phyloP scores from a whole-genome alignment of 1,140 invertebrate genomes.

The Hormaphis cornu region DNA sequence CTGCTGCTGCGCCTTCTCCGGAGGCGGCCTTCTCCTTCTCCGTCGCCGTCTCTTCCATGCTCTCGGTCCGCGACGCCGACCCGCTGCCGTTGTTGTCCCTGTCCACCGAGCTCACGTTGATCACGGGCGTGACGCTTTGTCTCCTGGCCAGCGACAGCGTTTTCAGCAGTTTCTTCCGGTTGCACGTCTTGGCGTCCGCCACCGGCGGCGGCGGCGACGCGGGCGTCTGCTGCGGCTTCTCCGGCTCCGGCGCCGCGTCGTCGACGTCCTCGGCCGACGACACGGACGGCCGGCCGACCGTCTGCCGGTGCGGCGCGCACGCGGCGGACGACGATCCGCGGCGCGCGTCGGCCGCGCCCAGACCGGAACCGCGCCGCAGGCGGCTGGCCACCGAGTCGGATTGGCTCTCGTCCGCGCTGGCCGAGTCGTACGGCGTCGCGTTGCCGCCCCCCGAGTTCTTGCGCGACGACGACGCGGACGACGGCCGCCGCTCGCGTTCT shows the following conservation, averaged over 20 bases:
- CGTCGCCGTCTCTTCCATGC: conserved; percentile 33
- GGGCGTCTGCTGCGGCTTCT: conserved; percentile 36
- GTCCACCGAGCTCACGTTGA: conserved; percentile 59
- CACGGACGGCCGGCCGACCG: conserved; percentile 32
- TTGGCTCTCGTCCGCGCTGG: conserved; percentile 56
- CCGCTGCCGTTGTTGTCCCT: conserved; percentile 46
- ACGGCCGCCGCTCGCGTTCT: conserved; percentile 32
- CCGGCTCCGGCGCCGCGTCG: conserved; percentile 35
- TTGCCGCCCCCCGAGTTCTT: conserved; percentile 52
- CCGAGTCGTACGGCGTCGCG: conserved; percentile 51
- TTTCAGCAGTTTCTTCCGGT: conserved; percentile 6
- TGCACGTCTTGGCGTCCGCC: neutral
- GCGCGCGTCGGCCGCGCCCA: conserved; percentile 3
- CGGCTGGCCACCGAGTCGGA: conserved; percentile 44
- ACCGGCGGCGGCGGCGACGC: conserved; percentile 24
- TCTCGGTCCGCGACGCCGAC: conserved; percentile 35
- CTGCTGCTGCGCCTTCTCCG: conserved; percentile 35
- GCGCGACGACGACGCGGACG: conserved; percentile 36
- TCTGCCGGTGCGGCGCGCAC: conserved; percentile 19
- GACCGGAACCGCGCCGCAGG: conserved; percentile 40
- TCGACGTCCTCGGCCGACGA: conserved; percentile 36
- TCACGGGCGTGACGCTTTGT: conserved; percentile 49
- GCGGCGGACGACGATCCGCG: conserved; percentile 26
- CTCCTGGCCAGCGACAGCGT: conserved; percentile 16
- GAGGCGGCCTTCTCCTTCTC: conserved; percentile 16